Evolutionary conservation across 2,113 vertebrate species (phyloP), one percentile per base, ranked within the genome.

Genomic region (Ictidomys tridecemlineatus): DNA sequence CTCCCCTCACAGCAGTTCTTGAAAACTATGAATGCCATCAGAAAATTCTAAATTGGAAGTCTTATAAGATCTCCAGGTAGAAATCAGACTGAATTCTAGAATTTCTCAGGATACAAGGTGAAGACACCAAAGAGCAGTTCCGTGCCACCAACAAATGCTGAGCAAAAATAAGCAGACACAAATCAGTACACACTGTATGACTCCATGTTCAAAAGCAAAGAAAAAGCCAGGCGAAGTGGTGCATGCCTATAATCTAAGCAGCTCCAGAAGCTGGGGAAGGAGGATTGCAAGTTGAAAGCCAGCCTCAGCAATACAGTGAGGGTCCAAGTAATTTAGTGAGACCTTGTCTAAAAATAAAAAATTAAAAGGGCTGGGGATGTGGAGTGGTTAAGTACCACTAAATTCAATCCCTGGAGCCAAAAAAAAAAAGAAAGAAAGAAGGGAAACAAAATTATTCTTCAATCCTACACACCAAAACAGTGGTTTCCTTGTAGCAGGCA

Each of bases 71-170:
- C 5, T 17, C n/a, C 22, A n/a, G 4, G 14, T 69, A 79, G 6
- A 85, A 96, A 53, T 30, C 53, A 93, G 16, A 94, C 7, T 79
- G 63, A 95, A 32, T 85, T 65, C 69, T 51, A 91, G 77, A 58
- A 80, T 72, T 89, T 87, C 91, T 93, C 69, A 84, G 48, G 18
- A 63, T 76, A 91, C 67, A 89, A 16, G 24, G 82, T 42, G 79
- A 84, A 97, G 61, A 78, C 18, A n/a, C 7, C 72, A 11, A 37
- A 76, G 69, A 73, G 22, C 16, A 73, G 18, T 5, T 86, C 4
- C 85, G 28, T 69, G 20, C 63, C 51, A 91, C 16, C 56, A 92
- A 82, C 56, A 22, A n/a, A 70, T 16, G 4, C 2, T 37, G 37
- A 88, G 13, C 16, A 61, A 65, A 78, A 94, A 8, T 63, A 76